Base-by-base conservation (phyloP, 2,113 vertebrate species). In the Sterna hirundo region DNA sequence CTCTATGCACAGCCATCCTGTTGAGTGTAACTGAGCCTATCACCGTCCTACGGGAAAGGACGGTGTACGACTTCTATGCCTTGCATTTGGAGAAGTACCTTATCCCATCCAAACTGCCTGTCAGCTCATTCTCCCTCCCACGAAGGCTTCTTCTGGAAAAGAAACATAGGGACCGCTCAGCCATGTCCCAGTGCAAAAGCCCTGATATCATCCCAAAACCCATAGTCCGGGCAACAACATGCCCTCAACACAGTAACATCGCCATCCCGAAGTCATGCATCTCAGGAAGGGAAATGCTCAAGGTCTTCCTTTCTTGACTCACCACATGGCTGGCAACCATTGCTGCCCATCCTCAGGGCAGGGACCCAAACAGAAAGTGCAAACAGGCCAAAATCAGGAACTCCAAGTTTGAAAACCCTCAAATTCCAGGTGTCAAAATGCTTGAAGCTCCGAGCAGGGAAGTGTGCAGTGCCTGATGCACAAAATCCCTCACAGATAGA, bases 1-100 rank as follows among this genome's bases (percentile, higher is more conserved):
- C 36, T 69, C 25, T 36, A 9, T 25, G 49, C 42, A 42, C 26
- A 66, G 49, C 42, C 34, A 25, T 6, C 0, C 0, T 5, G 36
- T 60, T 54, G 62, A 69, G 66, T 15, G 51, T 62, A 74, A 70
- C 82, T 13, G 54, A 79, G 52, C 18, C 60, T 40, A 5, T 6
- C 47, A 49, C 5, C 3, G 1, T 18, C 44, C 70, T 8, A 10
- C 11, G 9, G 29, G 61, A 64, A 79, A 71, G 34, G 34, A 40
- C 12, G 15, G 8, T 1, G 9, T 8, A 68, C 25, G 60, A 7
- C 29, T 83, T 52, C 44, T 46, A 10, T 1, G 60, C 17, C 10
- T 81, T 19, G 36, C 26, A 6, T 71, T 47, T 60, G 42, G 38
- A 46, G 21, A 64, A 49, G 32, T 7, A 44, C 10, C 14, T 88